phyloP scores from a whole-genome alignment of 2,113 vertebrate species.

The Eonycteris spelaea region DNA sequence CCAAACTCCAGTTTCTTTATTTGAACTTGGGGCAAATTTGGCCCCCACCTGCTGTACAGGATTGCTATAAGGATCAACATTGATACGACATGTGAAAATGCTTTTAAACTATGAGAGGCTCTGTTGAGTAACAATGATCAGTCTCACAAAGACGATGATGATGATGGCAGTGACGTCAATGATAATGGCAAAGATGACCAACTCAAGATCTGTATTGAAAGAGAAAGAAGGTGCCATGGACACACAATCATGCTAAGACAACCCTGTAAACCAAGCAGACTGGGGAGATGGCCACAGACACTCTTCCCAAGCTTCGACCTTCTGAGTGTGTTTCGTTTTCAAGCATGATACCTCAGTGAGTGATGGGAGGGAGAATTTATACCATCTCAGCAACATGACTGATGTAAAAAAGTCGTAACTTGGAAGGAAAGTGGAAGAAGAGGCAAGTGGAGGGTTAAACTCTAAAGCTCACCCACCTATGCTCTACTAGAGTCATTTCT shows the following conservation, averaged over 20 bases:
- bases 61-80: background rate
- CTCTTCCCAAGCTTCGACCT: fast-evolving
- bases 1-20: background rate
- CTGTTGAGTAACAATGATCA: background rate
- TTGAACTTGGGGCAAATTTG: background rate
- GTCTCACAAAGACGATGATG: background rate
- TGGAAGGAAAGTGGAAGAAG: background rate
- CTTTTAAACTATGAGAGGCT: background rate
- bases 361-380: background rate
- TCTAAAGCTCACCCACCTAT: fast-evolving
- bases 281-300: background rate
- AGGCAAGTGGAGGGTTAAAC: fast-evolving
- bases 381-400: background rate
- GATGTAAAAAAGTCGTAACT: background rate
- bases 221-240: background rate
- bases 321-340: background rate
- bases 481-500: background rate
- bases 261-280: background rate
- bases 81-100: no score
- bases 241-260: background rate
- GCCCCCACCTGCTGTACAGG: fast-evolving
- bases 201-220: background rate
- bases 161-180: background rate
- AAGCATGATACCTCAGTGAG: background rate
- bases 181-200: background rate